Evolutionary conservation across 23 tunicate species (phyloP).

Genomic region (Halocynthia roretzi): DNA sequence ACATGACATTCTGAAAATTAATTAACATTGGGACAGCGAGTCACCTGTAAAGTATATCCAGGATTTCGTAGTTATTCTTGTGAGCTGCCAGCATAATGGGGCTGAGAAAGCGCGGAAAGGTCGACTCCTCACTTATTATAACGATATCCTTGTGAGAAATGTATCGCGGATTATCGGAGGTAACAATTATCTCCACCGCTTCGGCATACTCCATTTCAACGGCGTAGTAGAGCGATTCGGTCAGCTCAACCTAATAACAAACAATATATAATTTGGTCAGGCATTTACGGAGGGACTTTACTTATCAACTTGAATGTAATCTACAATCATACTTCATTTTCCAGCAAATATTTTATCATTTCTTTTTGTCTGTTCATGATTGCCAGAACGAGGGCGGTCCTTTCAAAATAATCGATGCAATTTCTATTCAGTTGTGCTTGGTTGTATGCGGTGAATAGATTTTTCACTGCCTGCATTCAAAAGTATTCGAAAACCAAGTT

Average conservation of each 20-base stretch:
- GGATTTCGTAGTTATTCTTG: conserved; percentile 17
- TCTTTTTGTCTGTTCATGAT: conserved; percentile 11
- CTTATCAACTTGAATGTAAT: too few relatives aligned
- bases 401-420: conserved; percentile 19
- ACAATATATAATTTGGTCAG: neutral
- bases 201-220: conserved; percentile 16
- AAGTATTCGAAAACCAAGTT: too few relatives aligned
- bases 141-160: conserved; percentile 6
- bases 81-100: conserved; percentile 31
- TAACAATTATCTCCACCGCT: conserved; percentile 18
- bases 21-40: neutral
- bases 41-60: conserved; percentile 20
- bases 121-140: conserved; percentile 17
- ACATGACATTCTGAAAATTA: neutral
- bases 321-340: neutral
- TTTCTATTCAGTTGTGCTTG: conserved; percentile 8
- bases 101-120: conserved; percentile 20
- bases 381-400: conserved; percentile 17
- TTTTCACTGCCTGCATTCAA: conserved; percentile 10
- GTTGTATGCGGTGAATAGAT: conserved; percentile 5
- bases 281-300: too few relatives aligned
- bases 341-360: conserved; percentile 22
- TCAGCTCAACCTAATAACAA: conserved; percentile 12
- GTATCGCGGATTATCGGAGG: neutral
- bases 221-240: conserved; percentile 23